Evolutionary conservation across 2,888 invertebrate genomes (phyloP).

Genomic region (Drosophila formosana): DNA sequence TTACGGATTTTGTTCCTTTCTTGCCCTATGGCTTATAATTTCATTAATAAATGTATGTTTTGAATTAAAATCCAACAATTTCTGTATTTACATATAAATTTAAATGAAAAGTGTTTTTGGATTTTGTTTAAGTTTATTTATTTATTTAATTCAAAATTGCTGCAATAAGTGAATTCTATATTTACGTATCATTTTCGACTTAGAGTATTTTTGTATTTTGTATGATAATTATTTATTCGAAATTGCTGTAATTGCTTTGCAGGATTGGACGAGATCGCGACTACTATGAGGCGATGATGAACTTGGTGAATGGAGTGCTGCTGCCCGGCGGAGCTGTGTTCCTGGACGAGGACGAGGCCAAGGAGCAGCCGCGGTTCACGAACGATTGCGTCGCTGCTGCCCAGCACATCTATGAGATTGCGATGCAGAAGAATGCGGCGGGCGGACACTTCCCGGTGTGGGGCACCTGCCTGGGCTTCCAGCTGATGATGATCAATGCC

Average conservation of each 20-base stretch:
- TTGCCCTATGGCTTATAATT: too few species aligned
- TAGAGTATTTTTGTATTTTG: too few species aligned
- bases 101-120: too few species aligned
- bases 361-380: constrained; percentile 44
- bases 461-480: constrained; percentile 95
- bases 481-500: constrained; percentile 89
- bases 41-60: too few species aligned
- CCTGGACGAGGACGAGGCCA: constrained; percentile 86
- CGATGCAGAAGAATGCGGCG: constrained; percentile 87
- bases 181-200: too few species aligned
- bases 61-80: too few species aligned
- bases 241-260: constrained; percentile 35
- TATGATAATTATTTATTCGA: too few species aligned
- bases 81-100: too few species aligned
- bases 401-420: constrained; percentile 88
- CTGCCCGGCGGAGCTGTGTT: constrained; percentile 93
- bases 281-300: constrained; percentile 88
- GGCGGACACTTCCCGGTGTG: constrained; percentile 93
- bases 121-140: too few species aligned
- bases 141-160: too few species aligned
- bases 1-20: too few species aligned
- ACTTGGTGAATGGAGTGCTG: constrained; percentile 90
- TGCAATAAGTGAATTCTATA: too few species aligned
- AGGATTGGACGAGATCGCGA: constrained; percentile 87
- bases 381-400: constrained; percentile 89